Percentiles rank a stretch among this genome's conserved stretches.
phyloP scores from a whole-genome alignment of 2,888 invertebrate species.

The Gisinianus flammeolus region DNA sequence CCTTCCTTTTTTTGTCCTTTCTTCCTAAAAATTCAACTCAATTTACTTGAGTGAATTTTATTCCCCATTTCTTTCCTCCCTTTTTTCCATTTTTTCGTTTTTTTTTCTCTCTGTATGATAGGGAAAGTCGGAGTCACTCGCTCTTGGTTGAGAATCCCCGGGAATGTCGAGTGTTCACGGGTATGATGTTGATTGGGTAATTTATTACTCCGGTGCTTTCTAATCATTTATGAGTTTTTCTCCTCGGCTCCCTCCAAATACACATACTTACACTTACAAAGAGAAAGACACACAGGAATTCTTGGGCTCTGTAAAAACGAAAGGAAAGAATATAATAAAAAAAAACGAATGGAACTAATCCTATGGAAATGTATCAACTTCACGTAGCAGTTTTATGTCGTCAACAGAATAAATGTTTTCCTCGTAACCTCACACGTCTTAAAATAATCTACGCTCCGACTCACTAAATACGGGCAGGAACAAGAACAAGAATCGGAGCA shows the following conservation, averaged over 20 bases:
- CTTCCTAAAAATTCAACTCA: neutral
- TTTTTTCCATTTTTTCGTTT: too few species aligned
- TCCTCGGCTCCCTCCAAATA: too few species aligned
- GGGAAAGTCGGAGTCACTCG: too few species aligned
- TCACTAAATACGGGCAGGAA: too few species aligned
- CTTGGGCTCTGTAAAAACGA: neutral
- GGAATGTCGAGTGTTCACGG: too few species aligned
- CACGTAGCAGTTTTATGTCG: neutral
- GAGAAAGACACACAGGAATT: too few species aligned
- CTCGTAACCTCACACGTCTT: neutral
- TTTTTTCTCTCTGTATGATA: too few species aligned
- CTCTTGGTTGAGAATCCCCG: too few species aligned
- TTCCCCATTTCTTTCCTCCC: too few species aligned
- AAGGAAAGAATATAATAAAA: neutral
- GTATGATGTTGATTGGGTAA: neutral
- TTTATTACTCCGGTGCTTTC: neutral
- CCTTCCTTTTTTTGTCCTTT: neutral
- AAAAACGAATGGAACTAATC: neutral
- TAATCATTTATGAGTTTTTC: neutral
- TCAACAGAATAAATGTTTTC: neutral
- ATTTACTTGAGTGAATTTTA: neutral
- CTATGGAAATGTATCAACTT: neutral
- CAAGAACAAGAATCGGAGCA: too few species aligned
- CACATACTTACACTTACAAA: too few species aligned
- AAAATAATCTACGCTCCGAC: neutral